Evolutionary conservation across 2,888 invertebrate species (phyloP), one percentile per base, ranked within the genome.

Genomic region (Orgyia antiqua): DNA sequence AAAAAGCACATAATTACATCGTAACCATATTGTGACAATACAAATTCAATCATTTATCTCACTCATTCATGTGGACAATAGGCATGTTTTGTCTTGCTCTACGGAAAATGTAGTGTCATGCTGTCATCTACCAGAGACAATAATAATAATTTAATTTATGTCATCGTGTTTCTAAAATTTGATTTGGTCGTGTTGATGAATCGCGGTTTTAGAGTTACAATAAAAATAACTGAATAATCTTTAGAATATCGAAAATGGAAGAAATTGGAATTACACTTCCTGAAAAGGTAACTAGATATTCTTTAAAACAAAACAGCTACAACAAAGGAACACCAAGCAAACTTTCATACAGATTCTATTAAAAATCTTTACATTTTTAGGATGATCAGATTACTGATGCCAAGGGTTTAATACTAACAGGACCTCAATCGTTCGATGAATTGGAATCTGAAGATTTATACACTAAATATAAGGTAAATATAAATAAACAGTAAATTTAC

Each of bases 361-460:
- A 15, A 15, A 4, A 15, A 4, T 23, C 5, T 23, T 6, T 10
- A 10, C 38, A 20, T 40, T 33, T n/a, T 47, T 48, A 83, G 93
- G 93, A 94, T 62, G 92, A 93, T 42, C 78, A 80, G 65, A 76
- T 87, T 28, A 77, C 86, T 21, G 92, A 92, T 52, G 72, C 86
- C n/a, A 92, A 91, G 67, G 91, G 89, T 18, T 78, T 88, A 31
- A 80, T 89, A 39, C 90, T 92, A 41, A 88, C 92, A 49, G 90
- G 91, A 15, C 89, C 91, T 9, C 92, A 91, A 54, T 88, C 91
- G 10, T 88, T 93, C 42, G 95, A 95, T 55, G 95, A 95, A 58
- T 62, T 94, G 42, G 97, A 97, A 71, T 88, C 93, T 23, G 97
- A 97, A 75, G 98, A 98, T 87, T 87, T 98, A 29, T 98, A 97